phyloP scores from a whole-genome alignment of 2,797 vertebrate genomes.

The Labeo calbasu region DNA sequence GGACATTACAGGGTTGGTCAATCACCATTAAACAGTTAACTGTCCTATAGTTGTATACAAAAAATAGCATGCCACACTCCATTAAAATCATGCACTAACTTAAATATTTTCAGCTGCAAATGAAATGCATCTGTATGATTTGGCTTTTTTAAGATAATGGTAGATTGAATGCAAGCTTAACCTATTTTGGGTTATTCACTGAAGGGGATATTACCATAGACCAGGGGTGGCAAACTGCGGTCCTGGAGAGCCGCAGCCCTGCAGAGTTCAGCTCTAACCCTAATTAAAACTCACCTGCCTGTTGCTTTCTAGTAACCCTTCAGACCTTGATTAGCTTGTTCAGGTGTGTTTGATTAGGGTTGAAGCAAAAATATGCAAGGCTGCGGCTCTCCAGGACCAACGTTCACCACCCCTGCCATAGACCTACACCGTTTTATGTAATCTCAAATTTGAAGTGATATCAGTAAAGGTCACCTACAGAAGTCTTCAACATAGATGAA shows the following conservation, averaged over 20 bases:
- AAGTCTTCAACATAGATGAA: slow-evolving; percentile 67
- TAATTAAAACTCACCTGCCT: too few species aligned
- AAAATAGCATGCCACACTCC: not conserved
- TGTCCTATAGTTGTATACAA: not conserved
- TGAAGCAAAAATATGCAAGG: too few species aligned
- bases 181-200: not conserved
- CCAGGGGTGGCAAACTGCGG: too few species aligned
- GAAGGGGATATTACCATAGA: too few species aligned
- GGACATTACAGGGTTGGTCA: not conserved
- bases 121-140: not conserved
- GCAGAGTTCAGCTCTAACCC: too few species aligned
- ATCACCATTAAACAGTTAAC: not conserved
- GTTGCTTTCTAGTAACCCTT: too few species aligned
- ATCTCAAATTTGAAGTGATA: not conserved
- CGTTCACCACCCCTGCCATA: too few species aligned
- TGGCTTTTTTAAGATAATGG: not conserved
- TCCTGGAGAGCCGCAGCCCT: too few species aligned
- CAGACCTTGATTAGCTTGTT: too few species aligned
- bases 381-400: too few species aligned
- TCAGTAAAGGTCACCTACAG: slow-evolving; percentile 65
- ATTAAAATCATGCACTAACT: not conserved
- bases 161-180: not conserved
- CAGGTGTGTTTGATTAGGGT: too few species aligned
- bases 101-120: not conserved
- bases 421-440: not conserved